These are phyloP conservation scores for Chaenodraco wilsoni DNA, from an alignment of 2,797 vertebrate genomes.

Conservation along the genomic window DNA sequence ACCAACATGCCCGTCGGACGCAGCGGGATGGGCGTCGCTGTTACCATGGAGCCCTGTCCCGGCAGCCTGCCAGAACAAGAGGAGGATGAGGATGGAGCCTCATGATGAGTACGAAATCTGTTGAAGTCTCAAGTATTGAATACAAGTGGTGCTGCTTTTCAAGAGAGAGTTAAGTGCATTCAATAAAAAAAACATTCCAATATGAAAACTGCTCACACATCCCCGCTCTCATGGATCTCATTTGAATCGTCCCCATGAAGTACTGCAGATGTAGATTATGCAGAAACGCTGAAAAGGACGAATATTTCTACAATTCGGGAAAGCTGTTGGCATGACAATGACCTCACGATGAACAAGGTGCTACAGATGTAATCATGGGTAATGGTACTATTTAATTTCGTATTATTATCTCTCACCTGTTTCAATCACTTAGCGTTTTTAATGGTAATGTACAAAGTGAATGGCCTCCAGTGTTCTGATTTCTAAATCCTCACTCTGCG, in stretches of 20 bases:
- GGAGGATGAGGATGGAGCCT: slow-evolving; percentile 62
- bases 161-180: slow-evolving; percentile 30
- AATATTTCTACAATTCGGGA: background rate
- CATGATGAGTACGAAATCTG: slow-evolving; percentile 1
- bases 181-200: slow-evolving; percentile 9
- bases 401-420: slow-evolving; percentile 3
- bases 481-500: slow-evolving; percentile 22
- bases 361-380: slow-evolving; percentile 21
- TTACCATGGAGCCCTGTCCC: slow-evolving; percentile 90
- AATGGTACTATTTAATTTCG: slow-evolving; percentile 37
- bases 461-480: slow-evolving; percentile 4
- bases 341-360: slow-evolving; percentile 41
- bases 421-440: slow-evolving; percentile 24
- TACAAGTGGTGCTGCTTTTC: slow-evolving; percentile 36
- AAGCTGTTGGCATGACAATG: slow-evolving; percentile 4
- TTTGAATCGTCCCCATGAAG: background rate
- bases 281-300: background rate
- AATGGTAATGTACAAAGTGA: slow-evolving; percentile 12
- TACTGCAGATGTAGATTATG: background rate
- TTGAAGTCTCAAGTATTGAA: slow-evolving; percentile 4
- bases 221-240: background rate
- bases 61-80: slow-evolving; percentile 78
- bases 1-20: slow-evolving; percentile 81
- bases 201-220: background rate
- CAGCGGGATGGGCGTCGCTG: slow-evolving; percentile 87